Evolutionary conservation across 1,140 invertebrate species (phyloP), one percentile per base, ranked within the genome.

Genomic region (Cyphomyrmex costatus): DNA sequence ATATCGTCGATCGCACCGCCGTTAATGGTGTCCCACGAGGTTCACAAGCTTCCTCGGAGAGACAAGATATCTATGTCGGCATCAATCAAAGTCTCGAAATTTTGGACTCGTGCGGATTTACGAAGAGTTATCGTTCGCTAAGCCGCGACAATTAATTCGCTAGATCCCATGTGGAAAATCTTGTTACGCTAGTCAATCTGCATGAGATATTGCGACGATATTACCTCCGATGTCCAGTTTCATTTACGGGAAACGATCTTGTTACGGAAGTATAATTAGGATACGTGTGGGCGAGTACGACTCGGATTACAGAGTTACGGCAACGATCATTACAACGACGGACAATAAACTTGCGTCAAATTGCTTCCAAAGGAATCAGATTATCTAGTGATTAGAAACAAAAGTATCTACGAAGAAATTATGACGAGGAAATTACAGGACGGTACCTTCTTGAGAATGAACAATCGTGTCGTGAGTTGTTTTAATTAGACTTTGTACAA

Each of bases 11-110:
- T 77, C 82, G 71, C 33, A n/a, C 19, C 14, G n/a, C 53, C 58
- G 42, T 61, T 87, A 49, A 71, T 79, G 46, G 66, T 30, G 30
- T 65, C 33, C 58, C 27, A 27, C 42, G n/a, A 85, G 46, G 42
- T 51, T 76, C 76, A 14, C 60, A 42, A 30, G 33, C 7, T 73
- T 14, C 21, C 30, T 12, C 19, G 6, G 30, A 8, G 46, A 36
- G 16, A 46, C 5, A 12, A 30, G 8, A 27, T 71, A 42, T 30
- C 79, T 10, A 71, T 36, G 14, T 2, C 66, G 12, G 33, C 21
- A 74, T 83, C 68, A 24, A 83, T 83, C 79, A 74, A 58, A 73
- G 51, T 73, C 24, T 49, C 27, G 19, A 74, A 83, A 73, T 74
- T 74, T 83, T 30, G 56, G 33, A 83, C 46, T 14, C 46, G 21